Evolutionary conservation across 2,797 vertebrate species (phyloP).

Genomic region (Myoxocephalus aenaeus): DNA sequence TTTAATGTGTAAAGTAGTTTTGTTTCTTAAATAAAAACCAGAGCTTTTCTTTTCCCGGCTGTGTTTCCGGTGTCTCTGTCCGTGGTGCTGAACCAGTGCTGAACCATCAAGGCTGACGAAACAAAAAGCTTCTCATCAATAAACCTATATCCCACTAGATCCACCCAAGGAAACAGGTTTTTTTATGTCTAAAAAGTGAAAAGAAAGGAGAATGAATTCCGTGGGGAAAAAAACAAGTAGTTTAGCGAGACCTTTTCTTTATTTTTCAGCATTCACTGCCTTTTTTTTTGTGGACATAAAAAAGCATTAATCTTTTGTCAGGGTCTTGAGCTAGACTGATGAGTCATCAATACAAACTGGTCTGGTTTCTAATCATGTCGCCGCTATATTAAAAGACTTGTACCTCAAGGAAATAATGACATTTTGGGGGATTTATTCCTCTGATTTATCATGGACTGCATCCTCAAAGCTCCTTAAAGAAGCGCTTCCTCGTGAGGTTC

Average conservation of each 20-base stretch:
- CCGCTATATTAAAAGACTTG: neutral
- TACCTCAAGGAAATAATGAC: neutral
- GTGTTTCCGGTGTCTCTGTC: conserved; percentile 52
- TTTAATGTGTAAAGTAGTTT: neutral
- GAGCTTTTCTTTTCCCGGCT: neutral
- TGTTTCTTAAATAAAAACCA: too few relatives aligned
- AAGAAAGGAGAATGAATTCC: neutral
- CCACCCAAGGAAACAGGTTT: neutral
- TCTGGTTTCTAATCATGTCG: neutral
- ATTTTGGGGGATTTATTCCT: too few relatives aligned
- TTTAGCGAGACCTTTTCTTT: neutral
- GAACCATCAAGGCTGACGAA: neutral
- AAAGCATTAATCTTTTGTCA: neutral
- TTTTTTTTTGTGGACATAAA: neutral
- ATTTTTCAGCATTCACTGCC: neutral
- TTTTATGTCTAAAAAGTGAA: too few relatives aligned
- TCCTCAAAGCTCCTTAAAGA: too few relatives aligned
- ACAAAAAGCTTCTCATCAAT: neutral
- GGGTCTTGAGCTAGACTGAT: too few relatives aligned
- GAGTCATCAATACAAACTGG: neutral
- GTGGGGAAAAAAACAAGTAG: neutral
- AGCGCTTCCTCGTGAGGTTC: too few relatives aligned
- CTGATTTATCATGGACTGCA: too few relatives aligned
- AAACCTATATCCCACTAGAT: neutral
- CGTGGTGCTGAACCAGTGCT: conserved; percentile 48